These are phyloP conservation scores for Momotus momota DNA, from an alignment of 2,797 vertebrate species.

Conservation along the genomic window DNA sequence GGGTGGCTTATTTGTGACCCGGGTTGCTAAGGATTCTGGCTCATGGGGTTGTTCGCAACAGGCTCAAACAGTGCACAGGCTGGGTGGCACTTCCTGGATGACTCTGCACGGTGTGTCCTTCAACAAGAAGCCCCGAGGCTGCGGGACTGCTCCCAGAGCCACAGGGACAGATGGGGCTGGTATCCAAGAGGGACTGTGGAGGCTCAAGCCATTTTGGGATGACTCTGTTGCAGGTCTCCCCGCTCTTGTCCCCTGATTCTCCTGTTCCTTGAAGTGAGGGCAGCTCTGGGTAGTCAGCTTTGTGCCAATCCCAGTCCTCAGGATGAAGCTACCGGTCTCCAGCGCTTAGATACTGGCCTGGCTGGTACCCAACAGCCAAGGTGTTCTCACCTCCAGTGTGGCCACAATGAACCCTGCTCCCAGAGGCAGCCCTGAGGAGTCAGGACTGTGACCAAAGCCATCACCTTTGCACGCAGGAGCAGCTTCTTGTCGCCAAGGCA, in stretches of 20 bases:
- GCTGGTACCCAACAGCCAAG: neutral
- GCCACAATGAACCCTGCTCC: neutral
- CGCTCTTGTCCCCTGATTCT: neutral
- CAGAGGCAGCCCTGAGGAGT: neutral
- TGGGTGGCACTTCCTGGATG: neutral
- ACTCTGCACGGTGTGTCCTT: neutral
- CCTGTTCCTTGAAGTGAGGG: neutral
- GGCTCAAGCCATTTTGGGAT: neutral
- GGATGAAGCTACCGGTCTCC: neutral
- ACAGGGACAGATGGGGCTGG: neutral
- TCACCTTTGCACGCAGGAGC: neutral
- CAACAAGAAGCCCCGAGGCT: neutral
- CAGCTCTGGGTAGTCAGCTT: neutral
- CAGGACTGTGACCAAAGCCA: neutral
- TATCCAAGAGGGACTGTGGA: neutral
- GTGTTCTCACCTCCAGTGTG: neutral
- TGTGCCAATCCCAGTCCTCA: neutral
- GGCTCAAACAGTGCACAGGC: accelerated
- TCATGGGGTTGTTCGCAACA: accelerated
- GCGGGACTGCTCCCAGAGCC: neutral
- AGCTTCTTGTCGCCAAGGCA: neutral
- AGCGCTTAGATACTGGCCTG: neutral
- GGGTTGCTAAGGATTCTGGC: accelerated
- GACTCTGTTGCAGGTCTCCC: neutral
- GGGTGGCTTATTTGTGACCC: neutral